phyloP scores from a whole-genome alignment of 2,888 invertebrate genomes.

The Lasioglossum calceatum region DNA sequence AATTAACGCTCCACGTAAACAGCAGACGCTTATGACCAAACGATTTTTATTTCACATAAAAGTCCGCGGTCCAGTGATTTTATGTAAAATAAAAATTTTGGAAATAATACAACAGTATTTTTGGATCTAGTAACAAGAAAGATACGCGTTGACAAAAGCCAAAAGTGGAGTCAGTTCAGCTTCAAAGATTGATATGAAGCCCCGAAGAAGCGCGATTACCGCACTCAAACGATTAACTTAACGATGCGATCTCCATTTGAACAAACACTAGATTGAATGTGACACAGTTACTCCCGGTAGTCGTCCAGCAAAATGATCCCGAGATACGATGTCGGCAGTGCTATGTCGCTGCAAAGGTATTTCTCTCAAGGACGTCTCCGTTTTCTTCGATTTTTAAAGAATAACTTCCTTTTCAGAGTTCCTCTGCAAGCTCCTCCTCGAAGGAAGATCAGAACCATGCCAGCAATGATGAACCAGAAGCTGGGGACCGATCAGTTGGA shows the following conservation, averaged over 20 bases:
- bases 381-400: neutral
- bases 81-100: too few species aligned
- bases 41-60: too few species aligned
- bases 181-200: neutral
- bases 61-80: too few species aligned
- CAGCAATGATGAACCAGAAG: constrained; percentile 86
- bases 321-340: constrained; percentile 79
- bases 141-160: neutral
- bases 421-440: constrained; percentile 87
- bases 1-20: neutral
- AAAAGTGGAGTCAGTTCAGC: neutral
- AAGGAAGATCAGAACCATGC: constrained; percentile 87
- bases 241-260: neutral
- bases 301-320: constrained; percentile 75
- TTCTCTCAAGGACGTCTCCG: neutral
- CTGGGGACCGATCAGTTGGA: constrained; percentile 85
- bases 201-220: neutral
- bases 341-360: constrained; percentile 80
- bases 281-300: neutral
- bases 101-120: too few species aligned
- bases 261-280: neutral
- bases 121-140: neutral
- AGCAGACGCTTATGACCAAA: neutral
- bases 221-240: neutral
- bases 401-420: constrained; percentile 85